Percentiles rank a stretch among this genome's conserved stretches.
Conservation (phyloP, 2,113 vertebrate genomes). For the Procavia capensis region DNA sequence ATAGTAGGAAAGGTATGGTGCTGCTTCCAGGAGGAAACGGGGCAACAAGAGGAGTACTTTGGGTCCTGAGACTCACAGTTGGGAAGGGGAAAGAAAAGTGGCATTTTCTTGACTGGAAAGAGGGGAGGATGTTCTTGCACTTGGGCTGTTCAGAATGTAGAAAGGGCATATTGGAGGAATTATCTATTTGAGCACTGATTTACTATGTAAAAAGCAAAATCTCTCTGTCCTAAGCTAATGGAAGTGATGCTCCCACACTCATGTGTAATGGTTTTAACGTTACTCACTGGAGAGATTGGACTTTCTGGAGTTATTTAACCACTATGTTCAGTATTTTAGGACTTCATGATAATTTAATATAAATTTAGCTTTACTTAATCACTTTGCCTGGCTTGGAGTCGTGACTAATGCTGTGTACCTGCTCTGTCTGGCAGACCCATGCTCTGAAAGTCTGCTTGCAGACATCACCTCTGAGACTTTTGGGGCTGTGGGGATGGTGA, state of each 20-base stretch:
- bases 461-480: slow-evolving; percentile 9
- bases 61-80: not conserved
- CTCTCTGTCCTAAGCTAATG: slow-evolving; percentile 87
- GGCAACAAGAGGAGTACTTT: slow-evolving; percentile 29
- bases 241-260: slow-evolving; percentile 85
- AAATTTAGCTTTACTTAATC: slow-evolving; percentile 92
- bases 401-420: slow-evolving; percentile 78
- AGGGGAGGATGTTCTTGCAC: slow-evolving; percentile 81
- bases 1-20: not conserved
- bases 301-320: slow-evolving; percentile 97
- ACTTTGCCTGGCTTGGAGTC: slow-evolving; percentile 85
- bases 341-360: slow-evolving; percentile 92
- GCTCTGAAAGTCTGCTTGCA: slow-evolving; percentile 36
- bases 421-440: not conserved
- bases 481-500: not conserved
- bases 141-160: slow-evolving; percentile 90
- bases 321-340: slow-evolving; percentile 94
- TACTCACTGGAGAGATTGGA: slow-evolving; percentile 95
- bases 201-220: slow-evolving; percentile 90
- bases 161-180: slow-evolving; percentile 88
- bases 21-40: not conserved
- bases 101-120: slow-evolving; percentile 62
- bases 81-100: slow-evolving; percentile 55
- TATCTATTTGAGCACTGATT: slow-evolving; percentile 91
- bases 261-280: slow-evolving; percentile 93